These are phyloP conservation scores for Myiothlypis coronata DNA, from an alignment of 2,797 vertebrate species.

Conservation along the genomic window DNA sequence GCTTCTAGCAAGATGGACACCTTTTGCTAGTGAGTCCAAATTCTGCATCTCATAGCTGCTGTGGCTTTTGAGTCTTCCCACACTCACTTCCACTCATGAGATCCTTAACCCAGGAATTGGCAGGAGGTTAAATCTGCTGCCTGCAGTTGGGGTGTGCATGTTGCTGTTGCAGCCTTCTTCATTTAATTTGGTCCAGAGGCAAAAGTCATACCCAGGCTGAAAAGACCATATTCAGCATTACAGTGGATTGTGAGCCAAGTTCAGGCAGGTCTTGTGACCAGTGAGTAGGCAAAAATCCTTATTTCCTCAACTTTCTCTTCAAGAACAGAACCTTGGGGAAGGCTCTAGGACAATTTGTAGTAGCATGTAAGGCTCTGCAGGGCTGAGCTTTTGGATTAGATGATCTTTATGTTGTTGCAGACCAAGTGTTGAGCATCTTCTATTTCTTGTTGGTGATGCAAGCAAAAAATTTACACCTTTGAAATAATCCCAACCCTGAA, in stretches of 20 bases:
- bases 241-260: not conserved
- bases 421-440: not conserved
- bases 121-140: not conserved
- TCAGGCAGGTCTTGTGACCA: constrained; percentile 10
- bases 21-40: rapidly evolving
- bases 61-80: not conserved
- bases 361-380: not conserved
- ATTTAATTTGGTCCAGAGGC: not conserved
- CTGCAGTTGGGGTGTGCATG: not conserved
- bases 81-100: not conserved
- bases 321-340: not conserved
- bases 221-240: constrained; percentile 4
- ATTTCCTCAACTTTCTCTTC: not conserved
- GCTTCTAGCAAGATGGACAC: not conserved
- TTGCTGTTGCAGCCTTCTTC: not conserved
- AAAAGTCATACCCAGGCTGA: not conserved
- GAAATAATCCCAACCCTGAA: not conserved
- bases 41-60: not conserved
- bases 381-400: not conserved
- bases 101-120: not conserved
- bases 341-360: not conserved
- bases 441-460: not conserved
- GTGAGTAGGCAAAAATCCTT: constrained; percentile 48
- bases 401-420: not conserved
- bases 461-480: not conserved